Conservation (phyloP, 2,797 vertebrate genomes). For the Ctenopoma kingsleyae region DNA sequence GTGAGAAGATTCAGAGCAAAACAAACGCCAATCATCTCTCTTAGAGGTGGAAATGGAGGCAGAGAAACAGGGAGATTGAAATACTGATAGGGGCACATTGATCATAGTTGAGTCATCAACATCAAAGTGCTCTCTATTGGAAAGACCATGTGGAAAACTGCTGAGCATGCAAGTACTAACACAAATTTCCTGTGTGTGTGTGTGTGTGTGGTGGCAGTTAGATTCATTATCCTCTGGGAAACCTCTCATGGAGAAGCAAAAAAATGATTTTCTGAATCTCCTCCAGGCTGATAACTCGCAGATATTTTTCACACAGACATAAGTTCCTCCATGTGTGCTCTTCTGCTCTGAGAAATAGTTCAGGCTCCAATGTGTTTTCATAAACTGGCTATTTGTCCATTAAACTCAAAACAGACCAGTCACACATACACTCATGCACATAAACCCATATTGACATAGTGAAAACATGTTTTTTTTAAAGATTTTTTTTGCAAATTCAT, state of each 20-base stretch:
- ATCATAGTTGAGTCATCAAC: conserved; percentile 74
- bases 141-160: conserved; percentile 70
- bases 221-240: conserved; percentile 73
- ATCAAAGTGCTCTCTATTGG: conserved; percentile 67
- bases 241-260: conserved; percentile 65
- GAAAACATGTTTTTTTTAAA: no score
- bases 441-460: no score
- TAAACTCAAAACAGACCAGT: conserved; percentile 38
- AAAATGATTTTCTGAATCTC: conserved; percentile 76
- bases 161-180: conserved; percentile 68
- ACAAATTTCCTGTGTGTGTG: conserved; percentile 65
- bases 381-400: conserved; percentile 44
- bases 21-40: conserved; percentile 48
- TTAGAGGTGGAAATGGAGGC: conserved; percentile 35
- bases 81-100: conserved; percentile 77
- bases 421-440: no score
- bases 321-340: conserved; percentile 59
- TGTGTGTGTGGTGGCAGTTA: conserved; percentile 58
- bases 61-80: conserved; percentile 42
- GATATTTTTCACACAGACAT: conserved; percentile 68
- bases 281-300: conserved; percentile 59
- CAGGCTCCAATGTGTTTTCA: conserved; percentile 52
- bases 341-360: conserved; percentile 50
- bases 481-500: no score
- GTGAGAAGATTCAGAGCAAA: not conserved